Base-by-base conservation (phyloP, 1,140 invertebrate genomes). In the Cyphomyrmex costatus region DNA sequence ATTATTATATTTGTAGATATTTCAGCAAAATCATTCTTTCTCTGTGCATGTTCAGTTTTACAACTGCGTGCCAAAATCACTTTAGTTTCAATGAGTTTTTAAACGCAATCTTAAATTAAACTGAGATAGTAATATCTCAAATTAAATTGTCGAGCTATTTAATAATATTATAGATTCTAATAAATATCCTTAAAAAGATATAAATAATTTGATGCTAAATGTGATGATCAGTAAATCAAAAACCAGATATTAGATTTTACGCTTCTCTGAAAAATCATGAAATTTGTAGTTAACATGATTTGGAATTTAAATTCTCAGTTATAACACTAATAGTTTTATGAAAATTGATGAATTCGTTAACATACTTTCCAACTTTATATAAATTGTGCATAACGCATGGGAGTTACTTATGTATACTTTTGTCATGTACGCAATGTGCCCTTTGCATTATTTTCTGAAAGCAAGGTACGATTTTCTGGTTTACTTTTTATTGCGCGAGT, bases 331-430 rank as follows among this genome's bases (percentile, higher is more conserved):
- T 42, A 19, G 21, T 24, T 76, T 33, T 56, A 73, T 19, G 49
- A 73, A 33, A 68, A 68, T 68, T 74, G 33, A 58, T 58, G 53
- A 74, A 60, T 74, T 19, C 6, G 56, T 58, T 36, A 36, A 74
- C 51, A 58, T n/a, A 56, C 51, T 73, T 24, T 36, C 21, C 2
- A 74, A 74, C 53, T 60, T 74, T 16, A 2, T 27, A 36, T 74
- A 58, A 74, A 60, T 36, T 21, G 21, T 27, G 16, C 24, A 42
- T 42, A 63, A 58, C 51, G 21, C 30, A 36, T 16, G 12, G 24
- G 36, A 46, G 19, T 66, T 46, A 65, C 8, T 78, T 78, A 30
- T 33, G n/a, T 56, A 77, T 63, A 65, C 24, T 77, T 77, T 77
- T 63, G 30, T 61, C 73, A 61, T 27, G 21, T n/a, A 63, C 46